Evolutionary conservation across 2,797 vertebrate genomes (phyloP).

Genomic region (Serranus cabrilla): DNA sequence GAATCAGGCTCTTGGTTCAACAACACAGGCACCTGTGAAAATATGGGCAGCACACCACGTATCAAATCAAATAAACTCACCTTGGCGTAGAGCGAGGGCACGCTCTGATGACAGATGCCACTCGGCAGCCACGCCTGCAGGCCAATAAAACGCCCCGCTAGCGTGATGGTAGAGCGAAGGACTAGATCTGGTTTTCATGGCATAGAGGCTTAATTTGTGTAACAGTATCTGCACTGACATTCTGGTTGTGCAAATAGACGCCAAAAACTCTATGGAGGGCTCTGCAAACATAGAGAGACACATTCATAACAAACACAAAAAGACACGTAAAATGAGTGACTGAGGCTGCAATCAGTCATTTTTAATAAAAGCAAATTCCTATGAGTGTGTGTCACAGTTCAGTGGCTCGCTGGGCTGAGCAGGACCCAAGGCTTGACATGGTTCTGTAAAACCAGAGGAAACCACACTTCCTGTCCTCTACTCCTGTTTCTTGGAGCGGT

Average conservation of each 20-base stretch:
- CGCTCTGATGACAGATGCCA: conserved; percentile 82
- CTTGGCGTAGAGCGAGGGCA: conserved; percentile 67
- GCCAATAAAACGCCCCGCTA: conserved; percentile 68
- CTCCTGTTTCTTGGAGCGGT: conserved; percentile 64
- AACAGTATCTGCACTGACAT: conserved; percentile 13
- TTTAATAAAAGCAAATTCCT: conserved; percentile 70
- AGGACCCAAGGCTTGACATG: conserved; percentile 53
- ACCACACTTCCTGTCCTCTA: conserved; percentile 69
- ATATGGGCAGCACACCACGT: conserved; percentile 80
- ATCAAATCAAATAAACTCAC: conserved; percentile 85
- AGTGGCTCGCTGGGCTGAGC: conserved; percentile 32
- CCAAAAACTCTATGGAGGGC: conserved; percentile 19
- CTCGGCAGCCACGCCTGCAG: conserved; percentile 64
- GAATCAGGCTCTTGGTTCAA: conserved; percentile 80
- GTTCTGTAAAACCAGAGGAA: conserved; percentile 70
- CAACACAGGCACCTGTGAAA: conserved; percentile 86
- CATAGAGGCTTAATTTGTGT: conserved; percentile 40
- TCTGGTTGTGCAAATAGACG: conserved; percentile 11
- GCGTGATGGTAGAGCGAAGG: conserved; percentile 31
- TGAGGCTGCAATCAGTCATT: conserved; percentile 37
- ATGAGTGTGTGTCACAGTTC: conserved; percentile 52
- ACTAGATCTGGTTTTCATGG: conserved; percentile 58
- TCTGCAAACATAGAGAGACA: no score
- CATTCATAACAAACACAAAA: not conserved
- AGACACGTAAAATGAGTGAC: conserved; percentile 19